Evolutionary conservation across 2,113 vertebrate genomes (phyloP), one percentile per base, ranked within the genome.

Genomic region (Thunnus thynnus): DNA sequence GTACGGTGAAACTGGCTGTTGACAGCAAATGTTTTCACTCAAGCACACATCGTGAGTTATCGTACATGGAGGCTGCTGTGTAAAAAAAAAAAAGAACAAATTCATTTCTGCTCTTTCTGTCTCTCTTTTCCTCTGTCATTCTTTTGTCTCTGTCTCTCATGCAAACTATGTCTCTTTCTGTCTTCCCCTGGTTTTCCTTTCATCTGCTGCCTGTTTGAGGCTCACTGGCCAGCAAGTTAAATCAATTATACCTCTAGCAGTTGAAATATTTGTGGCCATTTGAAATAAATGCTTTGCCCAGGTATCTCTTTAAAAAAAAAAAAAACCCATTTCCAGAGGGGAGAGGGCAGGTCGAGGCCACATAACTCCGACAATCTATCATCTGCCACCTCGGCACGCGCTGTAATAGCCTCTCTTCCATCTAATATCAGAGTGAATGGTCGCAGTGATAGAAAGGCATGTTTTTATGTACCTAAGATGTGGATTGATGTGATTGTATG

Each of bases 1-100:
- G 79, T 71, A 62, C 76, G 65, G 72, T 46, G 22, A 73, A 90
- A 91, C 87, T 86, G 82, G 52, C 88, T 93, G 89, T 72, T 90
- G 89, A 93, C 89, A 91, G 86, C 79, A 86, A 91, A 88, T 86
- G 84, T 86, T 93, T 89, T 87, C 76, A 87, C 85, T 86, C 48
- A 54, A 76, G 64, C 80, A 79, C 86, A 75, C 83, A 52, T 78
- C 55, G 76, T 85, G 91, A 92, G 76, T 92, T 90, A 90, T 89
- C 62, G 76, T 87, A 78, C 68, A 74, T 17, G 73, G 72, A 80
- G 75, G 84, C 86, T 76, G 74, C 63, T 55, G 65, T 18, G 61
- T 64, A 36, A 65, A n/a, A 27, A 41, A 41, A 41, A 36, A 69
- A 75, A 61, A 67, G 63, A 61, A 78, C 48, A 46, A 58, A 70